These are phyloP conservation scores for Periophthalmodon schlosseri DNA, from an alignment of 2,113 vertebrate genomes.

Conservation along the genomic window DNA sequence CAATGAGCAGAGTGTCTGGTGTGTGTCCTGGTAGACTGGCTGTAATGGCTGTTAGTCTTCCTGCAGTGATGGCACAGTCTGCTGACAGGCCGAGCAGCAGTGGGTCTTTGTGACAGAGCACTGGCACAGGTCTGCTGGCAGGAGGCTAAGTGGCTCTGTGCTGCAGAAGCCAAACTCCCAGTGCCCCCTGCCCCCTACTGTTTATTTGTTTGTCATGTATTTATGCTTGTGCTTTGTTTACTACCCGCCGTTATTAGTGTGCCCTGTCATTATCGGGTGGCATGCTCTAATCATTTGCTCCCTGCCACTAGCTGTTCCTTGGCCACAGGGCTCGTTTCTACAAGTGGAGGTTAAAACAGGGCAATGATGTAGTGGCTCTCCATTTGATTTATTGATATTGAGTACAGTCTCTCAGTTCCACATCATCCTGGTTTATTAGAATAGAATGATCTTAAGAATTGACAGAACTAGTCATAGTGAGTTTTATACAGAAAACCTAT, in stretches of 20 bases:
- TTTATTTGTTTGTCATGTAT: constrained; percentile 74
- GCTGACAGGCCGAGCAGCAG: constrained; percentile 82
- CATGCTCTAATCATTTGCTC: constrained; percentile 48
- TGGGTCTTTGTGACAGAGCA: constrained; percentile 80
- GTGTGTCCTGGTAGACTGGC: constrained; percentile 78
- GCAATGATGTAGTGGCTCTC: constrained; percentile 44
- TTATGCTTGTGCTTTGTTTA: constrained; percentile 63
- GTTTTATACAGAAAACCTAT: background rate
- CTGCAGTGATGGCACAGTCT: constrained; percentile 78
- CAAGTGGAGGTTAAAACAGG: constrained; percentile 58
- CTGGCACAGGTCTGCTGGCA: constrained; percentile 78
- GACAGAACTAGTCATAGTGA: background rate
- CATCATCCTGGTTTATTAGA: constrained; percentile 20
- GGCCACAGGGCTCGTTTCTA: constrained; percentile 51
- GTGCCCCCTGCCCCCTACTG: constrained; percentile 43
- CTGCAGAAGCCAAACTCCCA: constrained; percentile 56
- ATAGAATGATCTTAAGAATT: constrained; percentile 1
- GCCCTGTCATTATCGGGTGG: constrained; percentile 40
- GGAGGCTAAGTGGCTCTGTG: constrained; percentile 81
- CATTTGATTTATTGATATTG: constrained; percentile 33
- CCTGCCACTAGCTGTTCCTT: constrained; percentile 44
- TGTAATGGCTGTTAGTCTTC: constrained; percentile 85
- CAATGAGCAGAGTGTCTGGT: constrained; percentile 48
- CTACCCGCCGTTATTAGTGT: constrained; percentile 56
- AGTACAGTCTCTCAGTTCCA: constrained; percentile 18